Conservation (phyloP, 2,113 vertebrate genomes). For the Plecturocebus donacophilus region DNA sequence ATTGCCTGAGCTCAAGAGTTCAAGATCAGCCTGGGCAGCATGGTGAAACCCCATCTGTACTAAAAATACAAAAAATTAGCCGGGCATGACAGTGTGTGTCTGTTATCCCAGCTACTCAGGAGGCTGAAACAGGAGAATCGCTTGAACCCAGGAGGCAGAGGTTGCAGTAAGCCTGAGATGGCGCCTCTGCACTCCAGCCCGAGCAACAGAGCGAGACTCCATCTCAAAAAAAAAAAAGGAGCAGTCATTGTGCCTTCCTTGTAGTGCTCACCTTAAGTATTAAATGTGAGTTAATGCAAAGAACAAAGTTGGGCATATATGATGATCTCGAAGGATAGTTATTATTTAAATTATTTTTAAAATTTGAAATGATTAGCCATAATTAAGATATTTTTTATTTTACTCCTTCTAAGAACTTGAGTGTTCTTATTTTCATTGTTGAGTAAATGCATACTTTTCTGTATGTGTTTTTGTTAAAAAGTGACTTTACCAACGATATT, state of each 20-base stretch:
- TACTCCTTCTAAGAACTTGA: neutral
- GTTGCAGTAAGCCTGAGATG: too few relatives aligned
- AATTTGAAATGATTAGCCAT: conserved; percentile 9
- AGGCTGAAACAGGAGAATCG: too few relatives aligned
- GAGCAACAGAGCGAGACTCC: too few relatives aligned
- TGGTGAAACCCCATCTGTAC: too few relatives aligned
- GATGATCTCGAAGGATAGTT: neutral
- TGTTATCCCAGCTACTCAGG: too few relatives aligned
- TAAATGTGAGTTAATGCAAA: neutral
- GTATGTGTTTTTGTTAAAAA: neutral
- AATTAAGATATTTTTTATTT: neutral
- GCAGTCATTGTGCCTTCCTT: neutral
- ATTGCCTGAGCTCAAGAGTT: too few relatives aligned
- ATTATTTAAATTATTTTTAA: neutral
- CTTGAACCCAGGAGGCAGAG: too few relatives aligned
- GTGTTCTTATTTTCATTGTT: neutral
- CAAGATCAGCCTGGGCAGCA: too few relatives aligned
- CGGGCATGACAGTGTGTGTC: too few relatives aligned
- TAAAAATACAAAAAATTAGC: too few relatives aligned
- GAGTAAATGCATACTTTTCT: neutral
- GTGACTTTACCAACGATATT: neutral
- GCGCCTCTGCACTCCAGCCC: too few relatives aligned
- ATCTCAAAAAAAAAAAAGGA: too few relatives aligned
- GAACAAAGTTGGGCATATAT: neutral
- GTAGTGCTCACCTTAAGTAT: neutral